These are phyloP conservation scores for Alectoris magna DNA, from an alignment of 2,797 vertebrate species.

Conservation along the genomic window DNA sequence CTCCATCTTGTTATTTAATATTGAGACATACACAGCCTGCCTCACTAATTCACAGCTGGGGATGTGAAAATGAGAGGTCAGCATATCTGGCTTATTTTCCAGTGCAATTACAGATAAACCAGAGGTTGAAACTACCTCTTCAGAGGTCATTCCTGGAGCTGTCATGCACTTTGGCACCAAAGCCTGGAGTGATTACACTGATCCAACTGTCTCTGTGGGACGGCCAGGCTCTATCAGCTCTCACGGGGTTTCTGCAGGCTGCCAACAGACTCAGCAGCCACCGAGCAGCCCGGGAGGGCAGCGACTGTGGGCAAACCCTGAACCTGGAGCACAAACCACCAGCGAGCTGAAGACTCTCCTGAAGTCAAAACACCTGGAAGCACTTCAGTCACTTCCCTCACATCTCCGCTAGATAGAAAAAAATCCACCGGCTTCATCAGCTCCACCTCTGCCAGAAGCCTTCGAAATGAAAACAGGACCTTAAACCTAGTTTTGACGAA, in stretches of 20 bases:
- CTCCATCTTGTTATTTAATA: not conserved
- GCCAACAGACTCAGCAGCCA: not conserved
- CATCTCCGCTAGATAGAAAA: not conserved
- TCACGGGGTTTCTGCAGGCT: not conserved
- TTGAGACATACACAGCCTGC: not conserved
- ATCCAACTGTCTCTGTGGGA: not conserved
- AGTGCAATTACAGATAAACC: not conserved
- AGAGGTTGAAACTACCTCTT: not conserved
- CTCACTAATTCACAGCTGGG: accelerated
- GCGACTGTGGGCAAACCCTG: not conserved
- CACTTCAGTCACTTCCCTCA: constrained; percentile 46
- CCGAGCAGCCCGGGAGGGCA: not conserved
- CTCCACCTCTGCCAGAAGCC: constrained; percentile 16
- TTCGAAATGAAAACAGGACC: not conserved
- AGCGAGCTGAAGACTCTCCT: not conserved
- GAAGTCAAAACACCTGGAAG: constrained; percentile 52
- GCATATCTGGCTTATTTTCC: not conserved
- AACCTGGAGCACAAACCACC: not conserved
- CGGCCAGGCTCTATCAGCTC: not conserved
- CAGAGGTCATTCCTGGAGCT: not conserved
- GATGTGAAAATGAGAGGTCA: not conserved
- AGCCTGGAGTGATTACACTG: not conserved
- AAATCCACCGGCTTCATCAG: constrained; percentile 42
- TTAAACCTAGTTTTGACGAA: not conserved
- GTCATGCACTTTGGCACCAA: accelerated